Conservation (phyloP, 2,888 invertebrate species). For the Ecliptopera silaceata region DNA sequence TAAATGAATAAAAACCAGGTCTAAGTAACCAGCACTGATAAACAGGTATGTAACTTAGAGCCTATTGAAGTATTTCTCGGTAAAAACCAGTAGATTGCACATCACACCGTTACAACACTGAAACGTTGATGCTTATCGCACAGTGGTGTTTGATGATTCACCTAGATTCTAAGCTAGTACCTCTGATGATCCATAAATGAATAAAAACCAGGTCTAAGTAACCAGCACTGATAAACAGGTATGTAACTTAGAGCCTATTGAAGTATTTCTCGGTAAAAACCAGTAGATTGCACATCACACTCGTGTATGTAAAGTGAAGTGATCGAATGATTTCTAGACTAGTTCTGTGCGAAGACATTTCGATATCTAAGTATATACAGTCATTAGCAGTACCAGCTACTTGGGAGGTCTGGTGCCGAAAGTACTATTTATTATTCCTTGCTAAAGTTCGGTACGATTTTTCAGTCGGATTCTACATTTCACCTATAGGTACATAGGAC, state of each 20-base stretch:
- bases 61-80: not conserved
- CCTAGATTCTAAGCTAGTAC: not conserved
- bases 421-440: too few species aligned
- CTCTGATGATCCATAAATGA: not conserved
- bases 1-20: not conserved
- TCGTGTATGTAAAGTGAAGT: conserved; percentile 14
- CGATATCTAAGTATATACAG: conserved; percentile 26
- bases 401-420: conserved; percentile 32
- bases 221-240: not conserved
- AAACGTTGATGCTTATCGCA: too few species aligned
- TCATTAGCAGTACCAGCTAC: conserved; percentile 37
- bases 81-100: conserved; percentile 11
- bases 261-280: conserved; percentile 4
- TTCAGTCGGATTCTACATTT: too few species aligned
- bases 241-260: not conserved
- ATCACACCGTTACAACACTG: too few species aligned
- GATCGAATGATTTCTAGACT: conserved; percentile 31
- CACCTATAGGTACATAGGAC: too few species aligned
- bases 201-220: not conserved
- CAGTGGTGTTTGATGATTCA: too few species aligned
- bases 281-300: conserved; percentile 6
- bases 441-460: too few species aligned
- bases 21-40: not conserved
- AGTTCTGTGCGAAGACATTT: conserved; percentile 21
- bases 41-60: not conserved